Evolutionary conservation across 2,113 vertebrate genomes (phyloP), one percentile per base, ranked within the genome.

Genomic region (Burhinus bistriatus): DNA sequence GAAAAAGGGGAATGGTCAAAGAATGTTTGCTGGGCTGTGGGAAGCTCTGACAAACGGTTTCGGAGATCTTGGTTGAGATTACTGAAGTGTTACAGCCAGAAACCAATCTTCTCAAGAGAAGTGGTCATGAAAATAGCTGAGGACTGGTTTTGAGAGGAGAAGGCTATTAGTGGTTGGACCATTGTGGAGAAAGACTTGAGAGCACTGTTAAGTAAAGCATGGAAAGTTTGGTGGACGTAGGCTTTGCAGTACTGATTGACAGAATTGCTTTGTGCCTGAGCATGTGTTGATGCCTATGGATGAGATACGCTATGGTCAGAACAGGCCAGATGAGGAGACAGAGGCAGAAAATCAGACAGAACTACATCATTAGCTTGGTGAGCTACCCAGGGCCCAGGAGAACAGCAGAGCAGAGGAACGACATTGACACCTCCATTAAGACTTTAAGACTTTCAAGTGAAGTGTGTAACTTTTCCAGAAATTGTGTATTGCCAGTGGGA

Each of bases 191-290:
- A 81, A 45, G 36, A 47, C 51, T n/a, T 61, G 57, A 82, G 36
- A 79, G 45, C 26, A 42, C 27, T 36, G 42, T 5, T 44, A 20
- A 55, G 25, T 42, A 57, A 70, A 87, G 38, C 59, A 23, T 2
- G 0, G 30, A 0, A 15, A 61, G 15, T 69, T 61, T 76, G 38
- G 40, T 2, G 0, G 36, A 36, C 2, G 2, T 78, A 40, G 27
- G 21, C 42, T 64, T 79, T 30, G 8, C 0, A 0, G 4, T 61
- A 27, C 34, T 76, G 34, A 13, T 5, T 70, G 44, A 44, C 36
- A 71, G 42, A 12, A 7, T 22, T 83, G 47, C 32, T 26, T 12
- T 42, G 76, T 29, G 38, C 23, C 32, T 65, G 5, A 90, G 26
- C 40, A 11, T 1, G 4, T 80, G 25, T 72, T 90, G 32, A 20